A percentile compares a stretch with the other conserved stretches of the same genome.
Evolutionary conservation across 2,113 vertebrate genomes (phyloP).

Genomic region (Thunnus maccoyii): DNA sequence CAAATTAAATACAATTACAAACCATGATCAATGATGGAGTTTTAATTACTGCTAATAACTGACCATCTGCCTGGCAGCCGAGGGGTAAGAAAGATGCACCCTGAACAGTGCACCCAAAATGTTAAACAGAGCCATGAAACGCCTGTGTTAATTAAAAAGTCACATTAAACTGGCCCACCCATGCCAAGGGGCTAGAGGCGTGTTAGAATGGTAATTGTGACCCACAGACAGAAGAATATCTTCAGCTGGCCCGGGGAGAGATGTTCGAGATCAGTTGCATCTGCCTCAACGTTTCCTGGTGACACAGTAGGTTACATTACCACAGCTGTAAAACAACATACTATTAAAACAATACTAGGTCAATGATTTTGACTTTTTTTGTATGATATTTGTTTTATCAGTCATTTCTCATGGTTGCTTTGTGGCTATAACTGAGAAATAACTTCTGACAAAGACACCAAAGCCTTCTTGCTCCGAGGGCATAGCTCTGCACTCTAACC

Average conservation of each 20-base stretch:
- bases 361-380: not conserved
- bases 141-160: slow-evolving; percentile 67
- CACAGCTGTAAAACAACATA: not conserved
- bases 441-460: slow-evolving; percentile 37
- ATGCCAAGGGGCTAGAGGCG: slow-evolving; percentile 21
- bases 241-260: not conserved
- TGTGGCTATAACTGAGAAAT: slow-evolving; percentile 24
- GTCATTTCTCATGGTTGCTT: not conserved
- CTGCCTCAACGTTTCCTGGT: not conserved
- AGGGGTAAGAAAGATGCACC: slow-evolving; percentile 74
- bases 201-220: slow-evolving; percentile 37
- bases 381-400: not conserved
- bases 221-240: slow-evolving; percentile 17
- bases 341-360: not conserved
- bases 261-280: slow-evolving; percentile 4
- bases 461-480: not conserved
- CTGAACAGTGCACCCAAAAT: slow-evolving; percentile 77
- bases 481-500: slow-evolving; percentile 20
- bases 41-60: slow-evolving; percentile 90
- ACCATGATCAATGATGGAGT: slow-evolving; percentile 86
- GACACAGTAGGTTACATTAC: not conserved
- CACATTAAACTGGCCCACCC: slow-evolving; percentile 60
- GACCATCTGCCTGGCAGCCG: slow-evolving; percentile 88
- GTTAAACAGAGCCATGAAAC: slow-evolving; percentile 68
- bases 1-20: slow-evolving; percentile 85